Percentiles rank a stretch among this genome's conserved stretches.
Evolutionary conservation across 2,113 vertebrate genomes (phyloP).

Genomic region (Microtus richardsoni): DNA sequence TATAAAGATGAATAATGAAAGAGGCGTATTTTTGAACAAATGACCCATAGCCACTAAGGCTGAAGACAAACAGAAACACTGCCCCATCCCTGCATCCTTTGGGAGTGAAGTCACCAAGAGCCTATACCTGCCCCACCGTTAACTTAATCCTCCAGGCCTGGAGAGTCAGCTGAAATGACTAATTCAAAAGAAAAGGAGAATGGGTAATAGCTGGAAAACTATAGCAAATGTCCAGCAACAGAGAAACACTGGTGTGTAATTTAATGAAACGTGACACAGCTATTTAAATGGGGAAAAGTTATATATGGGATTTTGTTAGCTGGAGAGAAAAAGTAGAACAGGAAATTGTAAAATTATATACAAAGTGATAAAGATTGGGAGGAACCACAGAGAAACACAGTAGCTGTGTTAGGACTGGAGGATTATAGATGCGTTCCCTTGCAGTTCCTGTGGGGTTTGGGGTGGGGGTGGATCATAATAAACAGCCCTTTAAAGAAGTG

Average conservation of each 20-base stretch:
- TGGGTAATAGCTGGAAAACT: slow-evolving; percentile 12
- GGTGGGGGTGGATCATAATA: background rate
- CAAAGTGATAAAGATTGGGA: background rate
- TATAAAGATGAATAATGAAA: slow-evolving; percentile 33
- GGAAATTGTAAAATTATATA: slow-evolving; percentile 3
- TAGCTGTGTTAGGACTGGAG: background rate
- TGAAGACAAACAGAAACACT: background rate
- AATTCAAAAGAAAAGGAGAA: slow-evolving; percentile 22
- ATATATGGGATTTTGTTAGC: slow-evolving; percentile 10
- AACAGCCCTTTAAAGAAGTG: background rate
- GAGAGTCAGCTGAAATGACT: background rate
- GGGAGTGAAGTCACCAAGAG: background rate
- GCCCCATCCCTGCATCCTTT: background rate
- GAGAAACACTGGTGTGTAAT: background rate
- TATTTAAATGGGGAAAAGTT: slow-evolving; percentile 17
- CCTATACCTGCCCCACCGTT: background rate
- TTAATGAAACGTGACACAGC: slow-evolving; percentile 18
- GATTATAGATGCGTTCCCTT: slow-evolving; percentile 2
- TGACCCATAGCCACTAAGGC: background rate
- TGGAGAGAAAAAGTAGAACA: background rate
- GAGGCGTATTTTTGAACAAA: background rate
- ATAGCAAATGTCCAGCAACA: background rate
- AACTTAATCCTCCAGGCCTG: background rate
- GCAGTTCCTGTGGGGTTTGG: background rate
- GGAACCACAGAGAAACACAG: slow-evolving; percentile 15